Evolutionary conservation across 1,140 invertebrate species (phyloP), one percentile per base, ranked within the genome.

Genomic region (Microvelia longipes): DNA sequence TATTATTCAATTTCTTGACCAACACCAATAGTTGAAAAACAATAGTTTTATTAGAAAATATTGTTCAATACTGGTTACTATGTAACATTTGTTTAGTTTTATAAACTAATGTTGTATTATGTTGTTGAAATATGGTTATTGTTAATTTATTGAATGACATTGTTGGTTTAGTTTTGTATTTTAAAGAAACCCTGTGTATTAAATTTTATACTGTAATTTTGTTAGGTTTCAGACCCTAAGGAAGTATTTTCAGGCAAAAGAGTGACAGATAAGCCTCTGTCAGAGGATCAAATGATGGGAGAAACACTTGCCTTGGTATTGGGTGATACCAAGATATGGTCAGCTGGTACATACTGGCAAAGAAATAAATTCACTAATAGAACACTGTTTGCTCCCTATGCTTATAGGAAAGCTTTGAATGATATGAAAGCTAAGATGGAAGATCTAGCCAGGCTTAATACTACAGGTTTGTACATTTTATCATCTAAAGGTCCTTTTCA

Each of bases 181-280:
- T n/a, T n/a, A n/a, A n/a, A n/a, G n/a, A n/a, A n/a, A n/a, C n/a
- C n/a, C n/a, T n/a, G n/a, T n/a, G n/a, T n/a, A n/a, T n/a, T n/a
- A n/a, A n/a, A n/a, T n/a, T n/a, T n/a, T n/a, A n/a, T n/a, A n/a
- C n/a, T n/a, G n/a, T n/a, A n/a, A n/a, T n/a, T 50, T 75, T 75
- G 81, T 35, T 80, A 93, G 84, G 85, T 95, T 66, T 91, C 93
- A 14, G 92, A 98, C 82, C 91, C 93, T 0, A 87, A 90, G 76
- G 95, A 98, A 82, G 90, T 96, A 29, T 98, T 96, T 82, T 91
- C 90, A 27, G 96, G 94, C 24, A 94, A 90, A 75, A 82, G 93
- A 72, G 87, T 96, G 1, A 87, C 92, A 0, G 94, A 96, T 78
- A 87, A 88, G 72, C 87, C 91, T 2, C 82, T 98, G 15, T 92